Base-by-base conservation (phyloP, 2,797 vertebrate species). In the Gymnocypris eckloni region DNA sequence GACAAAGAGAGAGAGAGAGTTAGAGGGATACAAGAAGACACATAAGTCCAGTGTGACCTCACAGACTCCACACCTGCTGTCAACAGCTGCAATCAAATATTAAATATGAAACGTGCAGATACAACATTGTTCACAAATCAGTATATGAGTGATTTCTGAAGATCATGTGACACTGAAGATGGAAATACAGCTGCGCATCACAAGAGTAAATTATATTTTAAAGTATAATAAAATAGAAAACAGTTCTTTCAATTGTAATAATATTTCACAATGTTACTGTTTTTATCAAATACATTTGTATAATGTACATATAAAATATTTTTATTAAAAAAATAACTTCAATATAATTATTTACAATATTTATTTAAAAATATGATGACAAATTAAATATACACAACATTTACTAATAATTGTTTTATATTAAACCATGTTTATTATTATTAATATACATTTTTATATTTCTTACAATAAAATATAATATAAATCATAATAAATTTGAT, bases 51-150 rank as follows among this genome's bases (percentile, higher is more conserved):
- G 8, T 1, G 2, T 52, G 25, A 45, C 71, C 12, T 73, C 4
- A 8, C 25, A 33, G 78, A 66, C n/a, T 48, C 37, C 77, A 79
- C 56, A 79, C 59, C 59, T 79, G 59, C 9, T 64, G 59, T 48
- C 43, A 20, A 77, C 25, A 50, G 25, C 6, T 10, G 7, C 45
- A 33, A 39, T 54, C 50, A 56, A 22, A 56, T 15, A 56, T 41
- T 70, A 41, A 5, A 41, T 41, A 41, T 77, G 4, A 22, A 56
- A 56, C 4, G 4, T 73, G 2, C 6, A 71, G 18, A 97, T 28
- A 28, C 54, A 59, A 59, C 13, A 4, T 4, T 66, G 15, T 33
- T 67, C 4, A 33, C 4, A 33, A 16, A 37, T 67, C 64, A 33
- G 28, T 3, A 18, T 33, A 33, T 37, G 1, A 66, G 2, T 33